Percentiles rank a stretch among this genome's conserved stretches.
phyloP scores from a whole-genome alignment of 1,140 invertebrate genomes.

The Zophobas morio region DNA sequence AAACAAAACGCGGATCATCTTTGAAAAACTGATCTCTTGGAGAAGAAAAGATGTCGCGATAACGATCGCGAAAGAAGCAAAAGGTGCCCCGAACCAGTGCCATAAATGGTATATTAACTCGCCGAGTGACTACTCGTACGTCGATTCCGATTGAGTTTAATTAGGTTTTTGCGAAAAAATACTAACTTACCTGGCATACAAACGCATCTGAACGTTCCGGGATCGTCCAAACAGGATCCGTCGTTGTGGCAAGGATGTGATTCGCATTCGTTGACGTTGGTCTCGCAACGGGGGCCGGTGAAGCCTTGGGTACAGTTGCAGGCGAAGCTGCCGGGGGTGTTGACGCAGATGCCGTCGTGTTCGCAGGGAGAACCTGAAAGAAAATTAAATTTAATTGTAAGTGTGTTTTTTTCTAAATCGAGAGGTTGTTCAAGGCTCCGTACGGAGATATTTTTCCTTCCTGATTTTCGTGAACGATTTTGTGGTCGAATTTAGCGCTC shows the following conservation, averaged over 20 bases:
- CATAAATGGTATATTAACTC: slow-evolving; percentile 11
- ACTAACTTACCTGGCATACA: slow-evolving; percentile 93
- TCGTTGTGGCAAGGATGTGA: slow-evolving; percentile 95
- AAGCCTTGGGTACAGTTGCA: slow-evolving; percentile 95
- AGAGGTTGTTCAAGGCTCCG: too few species aligned
- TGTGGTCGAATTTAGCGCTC: too few species aligned
- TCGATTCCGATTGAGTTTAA: neutral
- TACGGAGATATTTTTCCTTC: too few species aligned
- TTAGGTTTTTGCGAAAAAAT: slow-evolving; percentile 7
- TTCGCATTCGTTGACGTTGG: slow-evolving; percentile 95
- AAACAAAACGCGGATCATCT: too few species aligned
- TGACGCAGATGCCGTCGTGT: slow-evolving; percentile 94
- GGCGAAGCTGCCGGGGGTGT: slow-evolving; percentile 93
- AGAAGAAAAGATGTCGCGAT: neutral
- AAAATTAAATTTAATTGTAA: slow-evolving; percentile 43
- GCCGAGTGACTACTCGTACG: neutral
- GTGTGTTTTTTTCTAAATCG: too few species aligned
- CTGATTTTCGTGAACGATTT: too few species aligned
- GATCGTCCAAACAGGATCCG: slow-evolving; percentile 93
- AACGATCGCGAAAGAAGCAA: neutral
- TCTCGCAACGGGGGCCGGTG: slow-evolving; percentile 92
- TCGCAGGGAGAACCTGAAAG: slow-evolving; percentile 88
- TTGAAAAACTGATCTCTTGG: too few species aligned
- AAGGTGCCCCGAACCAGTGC: neutral
- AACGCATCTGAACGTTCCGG: slow-evolving; percentile 94